These are phyloP conservation scores for Argyrosomus regius DNA, from an alignment of 2,797 vertebrate genomes.

Conservation along the genomic window DNA sequence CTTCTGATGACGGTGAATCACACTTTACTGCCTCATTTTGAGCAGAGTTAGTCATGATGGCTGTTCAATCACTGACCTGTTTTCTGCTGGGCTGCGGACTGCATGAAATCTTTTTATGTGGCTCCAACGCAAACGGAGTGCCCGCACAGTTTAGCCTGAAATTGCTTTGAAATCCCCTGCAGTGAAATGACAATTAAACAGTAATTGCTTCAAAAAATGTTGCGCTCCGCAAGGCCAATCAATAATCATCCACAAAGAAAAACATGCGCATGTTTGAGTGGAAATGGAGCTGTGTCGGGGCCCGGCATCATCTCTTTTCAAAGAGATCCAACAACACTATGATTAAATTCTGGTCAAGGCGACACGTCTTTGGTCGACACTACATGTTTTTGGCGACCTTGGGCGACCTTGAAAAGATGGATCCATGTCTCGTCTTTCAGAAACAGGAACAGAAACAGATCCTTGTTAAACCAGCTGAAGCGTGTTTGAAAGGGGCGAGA, in stretches of 20 bases:
- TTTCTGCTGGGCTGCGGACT: neutral
- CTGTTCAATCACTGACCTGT: neutral
- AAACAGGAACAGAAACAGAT: neutral
- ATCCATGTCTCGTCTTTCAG: neutral
- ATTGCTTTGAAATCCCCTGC: conserved; percentile 17
- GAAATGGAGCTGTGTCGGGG: neutral
- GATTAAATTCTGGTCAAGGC: neutral
- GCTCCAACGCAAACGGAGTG: conserved; percentile 1
- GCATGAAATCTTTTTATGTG: neutral
- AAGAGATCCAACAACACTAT: neutral
- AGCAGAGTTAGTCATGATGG: neutral
- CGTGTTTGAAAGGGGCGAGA: too few relatives aligned
- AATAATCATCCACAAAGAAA: neutral
- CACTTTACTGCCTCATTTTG: neutral
- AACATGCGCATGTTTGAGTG: neutral
- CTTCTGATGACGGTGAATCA: neutral
- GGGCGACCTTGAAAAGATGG: neutral
- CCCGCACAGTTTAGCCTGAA: neutral
- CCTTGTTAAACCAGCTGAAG: neutral
- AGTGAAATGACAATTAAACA: conserved; percentile 7
- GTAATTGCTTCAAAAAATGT: neutral
- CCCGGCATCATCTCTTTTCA: neutral
- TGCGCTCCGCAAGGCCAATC: conserved; percentile 12
- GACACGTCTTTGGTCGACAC: neutral
- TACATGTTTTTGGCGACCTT: neutral